Conservation (phyloP, 2,113 vertebrate species). For the Melozone crissalis region DNA sequence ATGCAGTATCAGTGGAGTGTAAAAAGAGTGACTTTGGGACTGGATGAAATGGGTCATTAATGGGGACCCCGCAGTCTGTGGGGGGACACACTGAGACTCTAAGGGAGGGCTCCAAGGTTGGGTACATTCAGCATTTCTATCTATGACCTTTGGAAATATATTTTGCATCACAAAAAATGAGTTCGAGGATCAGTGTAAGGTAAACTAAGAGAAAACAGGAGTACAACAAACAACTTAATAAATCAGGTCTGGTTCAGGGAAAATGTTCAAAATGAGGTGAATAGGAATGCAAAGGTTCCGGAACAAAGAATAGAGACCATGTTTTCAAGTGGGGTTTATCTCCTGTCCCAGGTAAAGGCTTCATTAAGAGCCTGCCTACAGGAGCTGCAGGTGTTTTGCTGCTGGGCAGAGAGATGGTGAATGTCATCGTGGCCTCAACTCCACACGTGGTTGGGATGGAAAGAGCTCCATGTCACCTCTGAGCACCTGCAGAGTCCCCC, state of each 20-base stretch:
- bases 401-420: neutral
- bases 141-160: neutral
- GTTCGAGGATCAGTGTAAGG: neutral
- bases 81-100: neutral
- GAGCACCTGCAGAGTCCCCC: neutral
- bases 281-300: neutral
- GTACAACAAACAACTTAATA: neutral
- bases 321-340: neutral
- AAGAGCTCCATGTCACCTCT: neutral
- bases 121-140: neutral
- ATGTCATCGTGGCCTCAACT: neutral
- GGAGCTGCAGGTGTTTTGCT: slow-evolving; percentile 13
- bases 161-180: neutral
- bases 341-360: neutral
- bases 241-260: neutral
- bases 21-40: neutral
- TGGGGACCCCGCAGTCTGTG: neutral
- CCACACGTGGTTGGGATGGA: neutral
- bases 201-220: neutral
- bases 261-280: neutral
- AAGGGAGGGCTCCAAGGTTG: neutral
- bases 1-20: neutral
- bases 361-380: neutral
- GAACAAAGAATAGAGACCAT: neutral
- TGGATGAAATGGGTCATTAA: neutral